These are phyloP conservation scores for Metopia argyrocephala DNA, from an alignment of 2,888 invertebrate species.

Conservation along the genomic window DNA sequence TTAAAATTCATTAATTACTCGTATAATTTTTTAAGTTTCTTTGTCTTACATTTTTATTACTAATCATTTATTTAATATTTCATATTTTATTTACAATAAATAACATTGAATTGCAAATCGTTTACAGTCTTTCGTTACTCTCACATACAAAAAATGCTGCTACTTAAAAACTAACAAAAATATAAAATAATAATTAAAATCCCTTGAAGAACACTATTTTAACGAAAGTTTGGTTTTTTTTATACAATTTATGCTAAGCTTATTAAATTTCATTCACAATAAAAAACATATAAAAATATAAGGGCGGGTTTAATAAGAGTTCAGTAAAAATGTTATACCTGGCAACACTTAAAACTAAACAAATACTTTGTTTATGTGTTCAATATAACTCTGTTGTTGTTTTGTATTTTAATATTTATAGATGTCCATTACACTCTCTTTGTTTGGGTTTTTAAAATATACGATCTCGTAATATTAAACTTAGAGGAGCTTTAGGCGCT, in stretches of 20 bases:
- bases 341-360: constrained; percentile 46
- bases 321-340: constrained; percentile 8
- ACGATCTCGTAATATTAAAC: constrained; percentile 83
- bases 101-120: constrained; percentile 69
- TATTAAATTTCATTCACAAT: constrained; percentile 31
- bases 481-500: constrained; percentile 87
- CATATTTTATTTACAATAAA: constrained; percentile 46
- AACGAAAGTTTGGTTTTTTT: constrained; percentile 34
- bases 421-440: neutral
- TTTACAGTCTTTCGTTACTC: constrained; percentile 74
- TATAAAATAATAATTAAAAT: constrained; percentile 2
- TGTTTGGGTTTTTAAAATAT: constrained; percentile 66
- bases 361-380: constrained; percentile 28
- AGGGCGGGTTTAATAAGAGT: constrained; percentile 20
- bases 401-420: neutral
- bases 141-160: constrained; percentile 71
- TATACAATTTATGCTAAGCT: constrained; percentile 60
- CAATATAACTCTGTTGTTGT: neutral
- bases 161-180: constrained; percentile 69
- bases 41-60: constrained; percentile 4
- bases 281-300: constrained; percentile 26
- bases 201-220: too few species aligned
- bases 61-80: constrained; percentile 6
- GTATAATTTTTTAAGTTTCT: constrained; percentile 3
- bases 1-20: too few species aligned